Evolutionary conservation across 2,888 invertebrate species (phyloP), one percentile per base, ranked within the genome.

Genomic region (Acanthacorydalis orientalis): DNA sequence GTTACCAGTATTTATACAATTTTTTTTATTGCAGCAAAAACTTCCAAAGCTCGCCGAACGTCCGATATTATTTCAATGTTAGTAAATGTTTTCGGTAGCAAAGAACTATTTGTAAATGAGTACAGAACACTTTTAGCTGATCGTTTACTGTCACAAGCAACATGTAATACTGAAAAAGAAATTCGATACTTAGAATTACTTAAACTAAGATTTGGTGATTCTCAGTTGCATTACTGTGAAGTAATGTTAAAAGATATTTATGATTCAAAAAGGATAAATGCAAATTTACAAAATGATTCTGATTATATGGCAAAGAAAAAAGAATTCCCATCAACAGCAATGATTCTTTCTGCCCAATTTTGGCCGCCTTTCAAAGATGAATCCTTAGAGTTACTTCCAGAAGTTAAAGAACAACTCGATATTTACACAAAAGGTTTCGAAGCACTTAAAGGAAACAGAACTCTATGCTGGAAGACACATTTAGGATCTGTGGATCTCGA

Each of bases 351-450:
- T 0, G 91, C 92, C 2, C 95, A 97, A 63, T 98, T 96, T 70
- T 98, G 97, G 97, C 97, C 97, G 1, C 80, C 88, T 8, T 92
- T 96, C 56, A 89, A 93, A 61, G 93, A 95, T 64, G 93, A 95
- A 65, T 87, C 84, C 54, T 69, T 96, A 14, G 85, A 90, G 59
- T 66, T 96, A 43, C 95, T 95, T 1, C 74, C 76, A 31, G 74
- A 77, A 58, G 78, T 95, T 43, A 80, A 84, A 58, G 74, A 78
- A 48, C 84, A 90, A 59, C 75, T 95, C 54, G 81, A 87, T 51
- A 77, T 77, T 47, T 96, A 89, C 59, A 93, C 92, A 1, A 85
- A 83, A 60, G 81, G 84, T 0, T 96, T 90, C 68, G 92, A 95
- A 65, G 80, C 85, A 1, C 71, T 92, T 45, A 90, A 88, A 64